Evolutionary conservation across 2,888 invertebrate species (phyloP), one percentile per base, ranked within the genome.

Genomic region (Synanthedon vespiformis): DNA sequence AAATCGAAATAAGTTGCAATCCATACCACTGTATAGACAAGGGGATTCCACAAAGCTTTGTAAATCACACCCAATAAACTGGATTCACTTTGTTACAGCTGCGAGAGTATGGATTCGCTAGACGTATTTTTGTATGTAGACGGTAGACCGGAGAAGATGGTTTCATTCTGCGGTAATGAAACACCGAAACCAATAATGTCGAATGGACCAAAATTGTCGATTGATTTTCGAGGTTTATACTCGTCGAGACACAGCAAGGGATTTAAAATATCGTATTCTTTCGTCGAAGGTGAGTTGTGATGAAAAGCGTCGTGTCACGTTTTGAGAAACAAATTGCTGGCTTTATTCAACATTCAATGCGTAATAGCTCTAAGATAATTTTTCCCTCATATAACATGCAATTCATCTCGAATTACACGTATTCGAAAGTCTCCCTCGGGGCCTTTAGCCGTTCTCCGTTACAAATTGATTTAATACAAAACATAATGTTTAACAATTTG

Each of bases 161-260:
- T 95, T 70, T 93, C 93, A 51, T 95, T 94, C 73, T 98, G 98
- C 77, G 97, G 96, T 11, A 90, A 89, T 57, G 91, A 92, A 56
- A 79, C 92, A 62, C 96, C 97, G 8, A 93, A 93, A 65, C 95
- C 95, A 62, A 89, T 98, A 67, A 98, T 98, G 97, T 97, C 97
- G 59, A 95, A 93, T 74, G 95, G 95, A 59, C 94, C 94, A 54
- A 90, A 93, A 67, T 86, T 98, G 72, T 92, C 94, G 61, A 82
- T 98, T 48, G 95, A 95, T 78, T 97, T 97, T 74, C 90, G 92
- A 56, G 95, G 95, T 49, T 88, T 92, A 58, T 89, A 90, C 69
- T 93, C 93, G 12, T 93, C 94, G 51, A 90, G 93, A 62, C 90
- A 92, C 65, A 92, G 93, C 61, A 91, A 93, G 62, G 97, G 97